Percentiles rank a stretch among this genome's conserved stretches.
Conservation (phyloP, 2,888 invertebrate species). For the Pterostichus madidus region DNA sequence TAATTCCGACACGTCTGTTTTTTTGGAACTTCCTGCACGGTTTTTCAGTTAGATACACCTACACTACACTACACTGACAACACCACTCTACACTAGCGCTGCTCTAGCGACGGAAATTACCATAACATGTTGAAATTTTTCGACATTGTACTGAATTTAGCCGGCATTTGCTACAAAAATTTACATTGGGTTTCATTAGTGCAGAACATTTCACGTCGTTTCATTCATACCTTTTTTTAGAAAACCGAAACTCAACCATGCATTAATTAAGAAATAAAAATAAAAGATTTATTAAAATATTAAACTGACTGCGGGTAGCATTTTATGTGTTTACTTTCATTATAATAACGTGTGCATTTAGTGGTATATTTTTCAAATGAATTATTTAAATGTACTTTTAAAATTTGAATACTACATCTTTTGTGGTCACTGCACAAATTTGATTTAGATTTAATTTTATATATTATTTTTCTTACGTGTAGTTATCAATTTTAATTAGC, state of each 20-base stretch:
- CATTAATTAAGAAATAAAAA: slow-evolving; percentile 46
- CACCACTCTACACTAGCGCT: neutral
- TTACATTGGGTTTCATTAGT: slow-evolving; percentile 46
- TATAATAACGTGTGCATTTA: neutral
- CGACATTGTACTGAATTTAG: slow-evolving; percentile 36
- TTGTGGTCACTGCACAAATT: too few relatives aligned
- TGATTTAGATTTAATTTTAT: too few relatives aligned
- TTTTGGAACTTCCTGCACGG: slow-evolving; percentile 4
- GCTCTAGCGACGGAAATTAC: slow-evolving; percentile 19
- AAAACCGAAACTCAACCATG: slow-evolving; percentile 31
- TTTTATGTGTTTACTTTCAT: slow-evolving; percentile 24
- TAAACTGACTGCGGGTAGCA: neutral
- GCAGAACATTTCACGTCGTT: slow-evolving; percentile 28
- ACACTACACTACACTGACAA: too few relatives aligned
- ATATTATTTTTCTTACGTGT: too few relatives aligned
- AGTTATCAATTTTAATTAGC: too few relatives aligned
- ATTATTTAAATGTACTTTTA: neutral
- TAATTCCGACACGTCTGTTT: slow-evolving; percentile 24
- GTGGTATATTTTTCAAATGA: neutral
- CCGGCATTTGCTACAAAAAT: slow-evolving; percentile 35
- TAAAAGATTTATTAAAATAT: slow-evolving; percentile 42
- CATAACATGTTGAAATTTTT: slow-evolving; percentile 42
- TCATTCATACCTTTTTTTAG: slow-evolving; percentile 21
- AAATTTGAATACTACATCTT: too few relatives aligned
- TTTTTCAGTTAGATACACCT: slow-evolving; percentile 7